Base-by-base conservation (phyloP, 2,888 invertebrate species). In the Drosophila pegasa region DNA sequence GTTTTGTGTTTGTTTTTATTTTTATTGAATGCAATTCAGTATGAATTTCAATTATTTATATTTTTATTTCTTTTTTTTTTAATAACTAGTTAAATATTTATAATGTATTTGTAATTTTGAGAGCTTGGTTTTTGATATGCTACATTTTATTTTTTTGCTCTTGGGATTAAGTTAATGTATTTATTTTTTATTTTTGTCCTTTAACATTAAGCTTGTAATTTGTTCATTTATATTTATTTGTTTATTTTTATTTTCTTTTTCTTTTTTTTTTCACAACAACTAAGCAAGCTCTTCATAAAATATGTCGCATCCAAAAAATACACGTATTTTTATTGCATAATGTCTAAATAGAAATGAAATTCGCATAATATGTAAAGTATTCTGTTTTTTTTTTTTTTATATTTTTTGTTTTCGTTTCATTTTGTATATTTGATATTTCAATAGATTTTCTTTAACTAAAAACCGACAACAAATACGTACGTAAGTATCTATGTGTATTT, bases 221-320 rank as follows among this genome's bases (percentile, higher is more conserved):
- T 48, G 57, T 55, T 74, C 45, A 51, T 63, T 70, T 29, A 41
- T 41, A 56, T 64, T 79, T 56, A 35, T 52, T 66, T 48, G 51
- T 55, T 16, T 35, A n/a, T 27, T n/a, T 43, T 22, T 35, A 45
- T 38, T 60, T 38, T 1, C 16, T 64, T 37, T 41, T 52, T 75
- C n/a, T 62, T 35, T 43, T 60, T 61, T 43, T 70, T 70, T 33
- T 84, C 72, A 80, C 78, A 88, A 85, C 84, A 84, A 87, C 85
- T 87, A 87, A 88, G 88, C 88, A 88, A 85, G 88, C 88, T 88
- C 85, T 33, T 83, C 87, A 84, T 68, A 71, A 82, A 87, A 71
- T 71, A 60, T 75, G 73, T 83, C 58, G 80, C 86, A 71, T 80
- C 68, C 65, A 66, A 82, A 76, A 81, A 76, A 78, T 78, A 74